These are phyloP conservation scores for Euclidia mi DNA, from an alignment of 2,888 invertebrate genomes.

Conservation along the genomic window DNA sequence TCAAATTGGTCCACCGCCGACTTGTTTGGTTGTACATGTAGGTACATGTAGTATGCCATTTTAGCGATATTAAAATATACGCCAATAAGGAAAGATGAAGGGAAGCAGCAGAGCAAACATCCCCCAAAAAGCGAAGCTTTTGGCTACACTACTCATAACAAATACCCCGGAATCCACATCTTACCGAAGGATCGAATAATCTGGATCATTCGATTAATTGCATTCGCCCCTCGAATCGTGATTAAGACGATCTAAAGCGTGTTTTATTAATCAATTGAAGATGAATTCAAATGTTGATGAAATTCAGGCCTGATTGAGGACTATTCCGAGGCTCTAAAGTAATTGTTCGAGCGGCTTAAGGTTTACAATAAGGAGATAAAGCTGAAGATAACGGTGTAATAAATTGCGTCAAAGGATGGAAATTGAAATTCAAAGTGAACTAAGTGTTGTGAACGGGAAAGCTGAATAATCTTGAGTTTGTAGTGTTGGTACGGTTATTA, in stretches of 20 bases:
- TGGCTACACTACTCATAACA: slow-evolving; percentile 16
- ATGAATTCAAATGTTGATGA: slow-evolving; percentile 54
- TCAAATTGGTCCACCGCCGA: too few species aligned
- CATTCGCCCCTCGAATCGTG: slow-evolving; percentile 19
- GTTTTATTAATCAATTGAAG: slow-evolving; percentile 59
- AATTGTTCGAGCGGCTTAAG: slow-evolving; percentile 39
- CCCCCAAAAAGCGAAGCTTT: slow-evolving; percentile 6
- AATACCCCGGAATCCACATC: slow-evolving; percentile 24
- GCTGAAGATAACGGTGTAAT: slow-evolving; percentile 28
- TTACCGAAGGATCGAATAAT: slow-evolving; percentile 34
- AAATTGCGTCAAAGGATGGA: slow-evolving; percentile 32
- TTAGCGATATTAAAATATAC: too few species aligned
- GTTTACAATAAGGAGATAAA: slow-evolving; percentile 34
- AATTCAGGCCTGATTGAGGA: slow-evolving; percentile 38
- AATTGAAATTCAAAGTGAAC: slow-evolving; percentile 21
- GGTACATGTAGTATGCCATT: too few species aligned
- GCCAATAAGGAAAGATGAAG: too few species aligned
- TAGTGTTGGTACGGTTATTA: too few species aligned
- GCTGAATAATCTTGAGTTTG: not conserved
- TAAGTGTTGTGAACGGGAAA: slow-evolving; percentile 8
- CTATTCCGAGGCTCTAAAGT: slow-evolving; percentile 30
- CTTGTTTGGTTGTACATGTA: too few species aligned
- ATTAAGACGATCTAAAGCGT: slow-evolving; percentile 48
- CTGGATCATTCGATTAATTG: slow-evolving; percentile 28
- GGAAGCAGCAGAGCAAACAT: too few species aligned